Conservation (phyloP, 1,140 invertebrate species). For the Megathymus violae region DNA sequence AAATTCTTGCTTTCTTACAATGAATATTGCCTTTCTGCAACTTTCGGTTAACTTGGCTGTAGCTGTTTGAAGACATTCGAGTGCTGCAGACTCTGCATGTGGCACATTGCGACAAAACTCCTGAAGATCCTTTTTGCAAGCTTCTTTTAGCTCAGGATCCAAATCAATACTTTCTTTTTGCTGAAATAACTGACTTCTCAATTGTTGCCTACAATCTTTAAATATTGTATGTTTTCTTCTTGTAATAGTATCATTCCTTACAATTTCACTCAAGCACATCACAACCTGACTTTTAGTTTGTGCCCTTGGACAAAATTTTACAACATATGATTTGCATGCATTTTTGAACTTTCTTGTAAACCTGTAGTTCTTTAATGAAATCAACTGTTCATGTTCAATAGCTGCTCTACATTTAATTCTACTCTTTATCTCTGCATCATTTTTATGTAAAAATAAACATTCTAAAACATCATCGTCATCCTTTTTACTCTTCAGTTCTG, state of each 20-base stretch:
- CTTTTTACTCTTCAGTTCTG: conserved; percentile 87
- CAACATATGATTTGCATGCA: conserved; percentile 94
- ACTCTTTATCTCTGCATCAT: conserved; percentile 89
- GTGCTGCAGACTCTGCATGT: conserved; percentile 90
- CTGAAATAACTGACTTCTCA: conserved; percentile 94
- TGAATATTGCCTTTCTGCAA: conserved; percentile 93
- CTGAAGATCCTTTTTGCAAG: conserved; percentile 91
- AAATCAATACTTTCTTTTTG: conserved; percentile 93
- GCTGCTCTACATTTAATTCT: conserved; percentile 95
- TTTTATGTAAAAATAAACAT: conserved; percentile 97
- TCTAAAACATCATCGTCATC: conserved; percentile 95
- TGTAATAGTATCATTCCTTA: conserved; percentile 94
- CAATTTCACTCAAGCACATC: conserved; percentile 94
- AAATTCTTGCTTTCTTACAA: conserved; percentile 93
- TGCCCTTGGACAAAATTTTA: conserved; percentile 90
- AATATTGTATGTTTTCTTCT: conserved; percentile 91
- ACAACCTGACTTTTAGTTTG: conserved; percentile 95
- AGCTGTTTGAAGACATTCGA: conserved; percentile 93
- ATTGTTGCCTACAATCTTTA: conserved; percentile 94
- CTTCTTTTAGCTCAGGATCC: conserved; percentile 91
- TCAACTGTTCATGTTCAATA: conserved; percentile 97
- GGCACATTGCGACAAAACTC: conserved; percentile 89
- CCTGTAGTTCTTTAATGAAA: conserved; percentile 96
- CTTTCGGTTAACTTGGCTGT: conserved; percentile 86
- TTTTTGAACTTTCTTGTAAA: conserved; percentile 98